These are phyloP conservation scores for Campylomormyrus tamandua DNA, from an alignment of 2,113 vertebrate species.

Conservation along the genomic window DNA sequence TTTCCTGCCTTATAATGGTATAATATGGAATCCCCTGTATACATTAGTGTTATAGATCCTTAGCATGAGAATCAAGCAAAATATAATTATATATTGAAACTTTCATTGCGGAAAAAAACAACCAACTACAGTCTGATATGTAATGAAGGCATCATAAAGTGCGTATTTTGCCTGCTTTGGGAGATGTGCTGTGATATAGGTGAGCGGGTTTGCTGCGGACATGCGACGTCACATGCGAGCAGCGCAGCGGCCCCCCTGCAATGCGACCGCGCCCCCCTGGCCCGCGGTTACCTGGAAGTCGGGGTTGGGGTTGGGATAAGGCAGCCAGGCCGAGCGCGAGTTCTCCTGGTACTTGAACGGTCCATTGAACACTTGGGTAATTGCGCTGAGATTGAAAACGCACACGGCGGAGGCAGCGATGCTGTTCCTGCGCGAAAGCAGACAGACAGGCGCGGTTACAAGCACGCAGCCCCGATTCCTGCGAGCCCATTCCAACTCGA, in stretches of 20 bases:
- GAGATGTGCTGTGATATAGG: neutral
- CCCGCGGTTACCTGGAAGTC: constrained; percentile 81
- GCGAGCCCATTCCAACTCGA: neutral
- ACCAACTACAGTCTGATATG: neutral
- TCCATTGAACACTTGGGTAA: constrained; percentile 81
- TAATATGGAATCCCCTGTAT: neutral
- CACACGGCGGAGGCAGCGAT: constrained; percentile 91
- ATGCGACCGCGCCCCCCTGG: constrained; percentile 22
- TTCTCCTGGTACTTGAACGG: constrained; percentile 94
- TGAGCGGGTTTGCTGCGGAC: neutral
- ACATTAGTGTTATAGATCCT: neutral
- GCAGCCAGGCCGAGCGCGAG: constrained; percentile 85
- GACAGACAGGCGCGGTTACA: neutral
- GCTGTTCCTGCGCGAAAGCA: constrained; percentile 70
- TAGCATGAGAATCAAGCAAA: neutral
- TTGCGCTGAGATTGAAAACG: constrained; percentile 85
- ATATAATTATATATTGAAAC: neutral
- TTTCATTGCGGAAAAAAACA: neutral
- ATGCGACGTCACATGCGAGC: neutral
- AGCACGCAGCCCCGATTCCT: neutral
- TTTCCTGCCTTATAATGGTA: neutral
- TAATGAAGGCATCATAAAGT: neutral
- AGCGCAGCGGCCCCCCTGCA: too few species aligned
- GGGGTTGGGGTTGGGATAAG: constrained; percentile 84
- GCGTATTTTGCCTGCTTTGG: neutral